Base-by-base conservation (phyloP, 1,140 invertebrate genomes). In the Mercenaria mercenaria region DNA sequence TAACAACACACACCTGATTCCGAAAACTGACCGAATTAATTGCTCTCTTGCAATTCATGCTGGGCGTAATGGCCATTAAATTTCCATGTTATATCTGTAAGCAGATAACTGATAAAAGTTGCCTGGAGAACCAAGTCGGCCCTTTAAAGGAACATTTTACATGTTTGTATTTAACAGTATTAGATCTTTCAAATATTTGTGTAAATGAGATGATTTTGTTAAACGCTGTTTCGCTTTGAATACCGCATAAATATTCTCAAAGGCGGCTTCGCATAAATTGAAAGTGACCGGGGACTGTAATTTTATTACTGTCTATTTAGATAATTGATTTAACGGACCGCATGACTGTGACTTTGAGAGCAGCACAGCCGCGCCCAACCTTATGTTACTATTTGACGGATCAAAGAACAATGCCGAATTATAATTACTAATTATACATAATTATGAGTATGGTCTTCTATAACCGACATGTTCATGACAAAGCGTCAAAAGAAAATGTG, bases 391-490 rank as follows among this genome's bases (percentile, higher is more conserved):
- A 32, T 41, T 61, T 80, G 50, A 77, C 26, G 77, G 39, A 88
- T 88, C 86, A 88, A 88, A 88, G 86, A 69, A 81, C 64, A 81
- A 80, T 88, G 64, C 76, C 72, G 72, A 69, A 77, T 43, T 43
- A 67, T 88, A 81, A 88, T 88, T 81, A 80, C 76, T 64, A 88
- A 88, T 88, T 88, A 80, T 69, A 81, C 59, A 81, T 64, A 29
- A 85, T 85, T 85, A 85, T 85, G 41, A 74, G 67, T 69, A 43
- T 87, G 43, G 29, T 39, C 67, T 59, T 56, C 37, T 13, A 72
- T 29, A 72, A 15, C 39, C 34, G 34, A 29, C 67, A 18, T 72
- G 67, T 72, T 72, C 34, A 29, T 39, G 34, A 72, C 67, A 72
- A 72, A 72, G 67, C 3, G 13, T 72, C 37, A 72, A 72, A 47